phyloP scores from a whole-genome alignment of 2,113 vertebrate species.

The Chaetops frenatus region DNA sequence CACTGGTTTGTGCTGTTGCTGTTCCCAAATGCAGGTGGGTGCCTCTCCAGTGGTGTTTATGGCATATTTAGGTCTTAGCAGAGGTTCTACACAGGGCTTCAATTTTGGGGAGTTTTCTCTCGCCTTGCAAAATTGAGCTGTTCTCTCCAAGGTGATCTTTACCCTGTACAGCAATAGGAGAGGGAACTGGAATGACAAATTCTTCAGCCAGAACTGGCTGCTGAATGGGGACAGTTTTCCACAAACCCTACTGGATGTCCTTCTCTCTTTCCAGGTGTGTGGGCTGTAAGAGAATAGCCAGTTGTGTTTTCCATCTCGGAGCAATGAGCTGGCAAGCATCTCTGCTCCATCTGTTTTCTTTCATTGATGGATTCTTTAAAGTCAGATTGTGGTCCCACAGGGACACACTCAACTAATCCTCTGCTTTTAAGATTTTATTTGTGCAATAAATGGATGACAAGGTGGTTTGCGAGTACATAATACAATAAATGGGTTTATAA shows the following conservation, averaged over 20 bases:
- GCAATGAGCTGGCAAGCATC: neutral
- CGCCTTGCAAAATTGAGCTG: rapidly evolving
- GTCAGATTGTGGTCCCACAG: slow-evolving; percentile 25
- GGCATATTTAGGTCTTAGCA: neutral
- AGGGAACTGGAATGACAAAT: neutral
- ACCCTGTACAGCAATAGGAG: neutral
- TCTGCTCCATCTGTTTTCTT: slow-evolving; percentile 28
- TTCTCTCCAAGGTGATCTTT: neutral
- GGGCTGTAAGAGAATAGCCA: neutral
- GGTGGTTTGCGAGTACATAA: slow-evolving; percentile 34
- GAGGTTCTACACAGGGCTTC: neutral
- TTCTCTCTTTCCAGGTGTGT: neutral
- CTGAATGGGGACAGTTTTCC: neutral
- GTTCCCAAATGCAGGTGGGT: neutral
- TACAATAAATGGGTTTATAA: slow-evolving; percentile 58
- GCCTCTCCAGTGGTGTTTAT: neutral
- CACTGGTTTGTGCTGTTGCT: neutral
- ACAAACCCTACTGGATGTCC: neutral
- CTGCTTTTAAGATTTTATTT: slow-evolving; percentile 58
- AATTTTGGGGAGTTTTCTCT: rapidly evolving
- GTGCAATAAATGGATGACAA: slow-evolving; percentile 55
- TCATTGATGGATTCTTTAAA: slow-evolving; percentile 37
- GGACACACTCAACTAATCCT: slow-evolving; percentile 40
- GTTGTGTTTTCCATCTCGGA: neutral
- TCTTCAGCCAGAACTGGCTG: neutral